A percentile compares a stretch with the other conserved stretches of the same genome.
Conservation (phyloP, 2,113 vertebrate genomes). For the Eolophus roseicapilla region DNA sequence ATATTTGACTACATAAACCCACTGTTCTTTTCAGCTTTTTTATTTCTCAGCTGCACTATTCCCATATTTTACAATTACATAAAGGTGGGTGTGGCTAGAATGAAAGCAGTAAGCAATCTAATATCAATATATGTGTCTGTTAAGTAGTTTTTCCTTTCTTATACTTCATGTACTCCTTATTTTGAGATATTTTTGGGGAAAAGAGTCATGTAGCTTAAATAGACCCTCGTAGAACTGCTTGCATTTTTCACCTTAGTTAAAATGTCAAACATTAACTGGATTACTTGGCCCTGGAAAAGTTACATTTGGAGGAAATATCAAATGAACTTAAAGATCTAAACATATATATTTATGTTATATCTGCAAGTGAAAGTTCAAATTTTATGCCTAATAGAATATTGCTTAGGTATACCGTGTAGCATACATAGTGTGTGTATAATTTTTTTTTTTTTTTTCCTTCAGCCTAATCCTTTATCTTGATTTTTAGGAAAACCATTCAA, state of each 20-base stretch:
- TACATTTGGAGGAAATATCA: slow-evolving; percentile 24
- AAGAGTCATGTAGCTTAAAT: slow-evolving; percentile 10
- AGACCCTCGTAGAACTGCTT: slow-evolving; percentile 33
- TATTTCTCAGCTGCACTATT: slow-evolving; percentile 62
- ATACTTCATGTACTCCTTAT: not conserved
- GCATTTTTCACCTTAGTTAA: slow-evolving; percentile 65
- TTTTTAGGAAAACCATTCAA: too few species aligned
- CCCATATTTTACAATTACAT: slow-evolving; percentile 69
- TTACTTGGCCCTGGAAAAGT: slow-evolving; percentile 55
- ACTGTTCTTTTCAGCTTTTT: slow-evolving; percentile 19
- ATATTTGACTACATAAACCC: not conserved
- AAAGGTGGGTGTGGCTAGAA: slow-evolving; percentile 71
- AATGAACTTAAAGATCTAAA: slow-evolving; percentile 14
- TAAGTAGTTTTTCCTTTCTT: slow-evolving; percentile 22
- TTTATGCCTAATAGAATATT: not conserved
- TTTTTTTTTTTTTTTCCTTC: not conserved
- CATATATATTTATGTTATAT: not conserved
- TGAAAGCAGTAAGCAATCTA: slow-evolving; percentile 44
- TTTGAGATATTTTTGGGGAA: not conserved
- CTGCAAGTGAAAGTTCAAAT: not conserved
- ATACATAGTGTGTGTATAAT: not conserved
- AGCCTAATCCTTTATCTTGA: too few species aligned
- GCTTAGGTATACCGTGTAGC: not conserved
- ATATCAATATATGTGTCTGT: slow-evolving; percentile 3
- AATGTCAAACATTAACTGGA: slow-evolving; percentile 66